A percentile compares a stretch with the other conserved stretches of the same genome.
phyloP scores from a whole-genome alignment of 2,888 invertebrate genomes.

The Colostygia pectinataria region DNA sequence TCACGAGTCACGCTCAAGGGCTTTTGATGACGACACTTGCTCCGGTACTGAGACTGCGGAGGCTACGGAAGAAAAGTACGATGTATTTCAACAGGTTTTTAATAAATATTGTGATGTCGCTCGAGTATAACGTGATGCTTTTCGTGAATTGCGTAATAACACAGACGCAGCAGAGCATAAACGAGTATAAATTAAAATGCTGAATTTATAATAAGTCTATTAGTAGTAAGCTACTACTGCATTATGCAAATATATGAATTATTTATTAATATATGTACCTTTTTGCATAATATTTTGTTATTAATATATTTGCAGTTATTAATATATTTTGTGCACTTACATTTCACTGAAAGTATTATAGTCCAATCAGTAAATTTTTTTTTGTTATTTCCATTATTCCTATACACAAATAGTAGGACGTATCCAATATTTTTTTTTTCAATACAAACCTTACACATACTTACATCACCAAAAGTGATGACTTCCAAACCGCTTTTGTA shows the following conservation, averaged over 20 bases:
- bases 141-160: constrained; percentile 6
- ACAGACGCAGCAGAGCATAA: too few species aligned
- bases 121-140: constrained; percentile 26
- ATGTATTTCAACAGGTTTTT: constrained; percentile 49
- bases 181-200: too few species aligned
- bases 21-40: constrained; percentile 72
- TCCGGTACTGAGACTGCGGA: constrained; percentile 35
- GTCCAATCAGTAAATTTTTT: too few species aligned
- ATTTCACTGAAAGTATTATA: too few species aligned
- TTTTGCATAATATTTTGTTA: too few species aligned
- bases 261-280: too few species aligned
- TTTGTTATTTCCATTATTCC: too few species aligned
- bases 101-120: constrained; percentile 27
- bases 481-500: constrained; percentile 44
- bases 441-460: constrained; percentile 18
- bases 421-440: constrained; percentile 14
- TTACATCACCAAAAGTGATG: constrained; percentile 39
- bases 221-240: too few species aligned
- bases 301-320: too few species aligned
- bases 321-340: too few species aligned
- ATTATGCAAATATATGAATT: too few species aligned
- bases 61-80: constrained; percentile 44
- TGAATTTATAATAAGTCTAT: too few species aligned
- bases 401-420: constrained; percentile 5
- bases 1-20: constrained; percentile 72